phyloP scores from a whole-genome alignment of 1,140 invertebrate species.

The Aphelinus certus region DNA sequence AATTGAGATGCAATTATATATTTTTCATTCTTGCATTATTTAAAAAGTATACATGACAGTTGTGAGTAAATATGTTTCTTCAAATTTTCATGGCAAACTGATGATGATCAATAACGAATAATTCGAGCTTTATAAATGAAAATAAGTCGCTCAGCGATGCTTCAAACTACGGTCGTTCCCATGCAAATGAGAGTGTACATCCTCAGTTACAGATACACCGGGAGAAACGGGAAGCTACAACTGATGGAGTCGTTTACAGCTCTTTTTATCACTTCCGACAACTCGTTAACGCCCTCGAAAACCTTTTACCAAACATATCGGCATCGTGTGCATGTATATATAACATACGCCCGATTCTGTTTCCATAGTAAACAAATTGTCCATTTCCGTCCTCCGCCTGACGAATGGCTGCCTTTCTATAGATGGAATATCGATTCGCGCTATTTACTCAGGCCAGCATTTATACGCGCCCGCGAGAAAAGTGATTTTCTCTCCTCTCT shows the following conservation, averaged over 20 bases:
- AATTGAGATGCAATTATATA: too few relatives aligned
- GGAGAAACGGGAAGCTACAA: not conserved
- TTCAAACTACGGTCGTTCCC: too few relatives aligned
- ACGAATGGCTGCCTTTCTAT: not conserved
- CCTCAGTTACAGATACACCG: not conserved
- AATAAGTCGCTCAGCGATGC: too few relatives aligned
- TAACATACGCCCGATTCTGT: not conserved
- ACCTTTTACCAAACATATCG: constrained; percentile 10
- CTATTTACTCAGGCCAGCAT: too few relatives aligned
- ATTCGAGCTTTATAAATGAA: too few relatives aligned
- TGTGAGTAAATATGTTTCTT: too few relatives aligned
- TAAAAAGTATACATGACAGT: too few relatives aligned
- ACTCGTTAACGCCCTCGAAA: constrained; percentile 15
- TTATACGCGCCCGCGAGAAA: too few relatives aligned
- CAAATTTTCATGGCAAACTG: too few relatives aligned
- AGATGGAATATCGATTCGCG: constrained; percentile 17
- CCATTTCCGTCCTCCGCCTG: not conserved
- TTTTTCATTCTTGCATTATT: too few relatives aligned
- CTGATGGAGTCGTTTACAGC: not conserved
- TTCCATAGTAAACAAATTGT: constrained; percentile 25
- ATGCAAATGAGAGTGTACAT: not conserved
- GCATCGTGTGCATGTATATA: not conserved
- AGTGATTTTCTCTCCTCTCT: constrained; percentile 17
- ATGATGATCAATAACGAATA: too few relatives aligned
- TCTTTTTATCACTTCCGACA: not conserved